Conservation (phyloP, 2,888 invertebrate species). For the Erebia epiphron region DNA sequence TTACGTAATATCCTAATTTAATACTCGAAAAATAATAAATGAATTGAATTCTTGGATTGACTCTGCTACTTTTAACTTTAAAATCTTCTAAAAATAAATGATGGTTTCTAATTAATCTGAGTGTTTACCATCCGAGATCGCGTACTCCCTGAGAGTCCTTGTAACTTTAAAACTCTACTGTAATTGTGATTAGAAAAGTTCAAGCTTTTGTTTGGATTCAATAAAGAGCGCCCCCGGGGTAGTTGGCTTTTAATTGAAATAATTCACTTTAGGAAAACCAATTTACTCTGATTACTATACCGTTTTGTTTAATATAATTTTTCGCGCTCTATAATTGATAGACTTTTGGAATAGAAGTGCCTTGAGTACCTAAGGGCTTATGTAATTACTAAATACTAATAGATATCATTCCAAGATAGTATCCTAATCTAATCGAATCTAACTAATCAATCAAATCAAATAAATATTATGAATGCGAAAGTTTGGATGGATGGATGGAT, state of each 20-base stretch:
- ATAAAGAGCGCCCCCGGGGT: conserved; percentile 32
- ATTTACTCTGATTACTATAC: conserved; percentile 8
- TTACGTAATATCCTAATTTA: too few relatives aligned
- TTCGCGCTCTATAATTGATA: not conserved
- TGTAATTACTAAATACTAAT: too few relatives aligned
- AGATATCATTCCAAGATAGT: too few relatives aligned
- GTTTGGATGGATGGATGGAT: too few relatives aligned
- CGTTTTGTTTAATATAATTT: not conserved
- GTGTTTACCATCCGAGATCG: conserved; percentile 15
- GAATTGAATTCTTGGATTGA: not conserved
- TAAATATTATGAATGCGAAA: too few relatives aligned
- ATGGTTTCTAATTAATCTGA: conserved; percentile 6
- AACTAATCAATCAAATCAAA: too few relatives aligned
- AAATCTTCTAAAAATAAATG: not conserved
- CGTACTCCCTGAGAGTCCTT: conserved; percentile 17
- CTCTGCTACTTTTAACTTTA: too few relatives aligned
- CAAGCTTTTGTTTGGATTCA: conserved; percentile 40
- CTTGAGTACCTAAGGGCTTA: too few relatives aligned
- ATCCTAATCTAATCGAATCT: too few relatives aligned
- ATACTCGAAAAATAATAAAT: too few relatives aligned
- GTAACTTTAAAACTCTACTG: conserved; percentile 37
- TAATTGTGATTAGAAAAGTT: conserved; percentile 44
- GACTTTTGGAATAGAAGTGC: too few relatives aligned
- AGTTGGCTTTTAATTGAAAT: conserved; percentile 16
- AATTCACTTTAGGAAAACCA: conserved; percentile 16